Evolutionary conservation across 2,888 invertebrate species (phyloP), one percentile per base, ranked within the genome.

Genomic region (Ditula angustiorana): DNA sequence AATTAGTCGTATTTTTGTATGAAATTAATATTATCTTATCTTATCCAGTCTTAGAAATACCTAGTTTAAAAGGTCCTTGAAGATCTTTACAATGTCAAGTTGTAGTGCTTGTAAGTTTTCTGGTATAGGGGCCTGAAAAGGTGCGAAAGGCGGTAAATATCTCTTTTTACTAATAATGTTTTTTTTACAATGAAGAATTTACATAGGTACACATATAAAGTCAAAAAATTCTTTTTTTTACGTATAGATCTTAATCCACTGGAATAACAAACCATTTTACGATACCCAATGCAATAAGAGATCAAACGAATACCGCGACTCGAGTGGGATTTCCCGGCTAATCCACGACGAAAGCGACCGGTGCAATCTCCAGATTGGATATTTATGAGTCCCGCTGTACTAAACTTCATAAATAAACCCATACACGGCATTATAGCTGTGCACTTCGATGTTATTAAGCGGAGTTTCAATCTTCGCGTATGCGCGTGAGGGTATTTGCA

Each of bases 371-470:
- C 69, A 81, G 85, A 88, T 88, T 83, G 83, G 83, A 81, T 88
- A 88, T 89, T 87, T 89, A 88, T 86, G 83, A 82, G 80, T 72
- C 73, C 71, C 72, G 60, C 71, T 72, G 74, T 74, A 80, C 80
- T 75, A 74, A n/a, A 77, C 74, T 83, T 87, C 83, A 88, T 88
- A 87, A 87, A 87, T 88, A 88, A 87, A 87, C 85, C 84, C 75
- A 80, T 76, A 78, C 74, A 69, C 71, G 73, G 66, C 49, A 50
- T 67, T 67, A 69, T 69, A 67, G 67, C 65, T 23, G 13, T 41
- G 16, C 56, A 49, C 56, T 62, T 35, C 33, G 37, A 24, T 37
- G 62, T 37, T 37, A 49, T 49, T 57, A 57, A 57, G 57, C n/a
- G 24, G 21, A 13, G 24, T 35, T 23, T 61, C 55, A 47, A 24